Percentiles rank a stretch among this genome's conserved stretches.
Evolutionary conservation across 2,113 vertebrate genomes (phyloP).

Genomic region (Antidorcas marsupialis): DNA sequence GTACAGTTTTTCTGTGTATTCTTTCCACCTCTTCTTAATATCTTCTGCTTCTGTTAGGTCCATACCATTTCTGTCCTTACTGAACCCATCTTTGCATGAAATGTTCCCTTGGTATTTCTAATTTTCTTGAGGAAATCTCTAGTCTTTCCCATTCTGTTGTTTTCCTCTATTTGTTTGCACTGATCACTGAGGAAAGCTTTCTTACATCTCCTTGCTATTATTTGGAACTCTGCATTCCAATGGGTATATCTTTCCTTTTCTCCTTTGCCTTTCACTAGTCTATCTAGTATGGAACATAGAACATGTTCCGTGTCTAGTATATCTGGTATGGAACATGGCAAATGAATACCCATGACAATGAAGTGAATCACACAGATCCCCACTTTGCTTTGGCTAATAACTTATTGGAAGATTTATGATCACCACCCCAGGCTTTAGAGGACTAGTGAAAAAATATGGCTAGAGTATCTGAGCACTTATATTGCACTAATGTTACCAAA

Average conservation of each 20-base stretch:
- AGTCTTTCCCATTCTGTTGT: background rate
- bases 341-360: background rate
- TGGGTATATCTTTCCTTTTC: background rate
- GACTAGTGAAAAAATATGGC: background rate
- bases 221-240: background rate
- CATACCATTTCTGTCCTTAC: background rate
- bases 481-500: background rate
- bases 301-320: background rate
- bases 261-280: background rate
- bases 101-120: background rate
- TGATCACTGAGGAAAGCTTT: background rate
- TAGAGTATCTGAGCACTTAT: background rate
- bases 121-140: background rate
- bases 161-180: background rate
- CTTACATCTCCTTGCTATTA: background rate
- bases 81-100: background rate
- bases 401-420: background rate
- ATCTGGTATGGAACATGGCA: background rate
- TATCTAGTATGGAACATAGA: background rate
- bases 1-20: background rate
- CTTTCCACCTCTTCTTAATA: background rate
- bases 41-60: background rate
- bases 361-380: background rate
- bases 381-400: background rate
- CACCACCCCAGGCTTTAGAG: background rate